Evolutionary conservation across 2,888 invertebrate species (phyloP).

Genomic region (Pristionchus exspectatus): DNA sequence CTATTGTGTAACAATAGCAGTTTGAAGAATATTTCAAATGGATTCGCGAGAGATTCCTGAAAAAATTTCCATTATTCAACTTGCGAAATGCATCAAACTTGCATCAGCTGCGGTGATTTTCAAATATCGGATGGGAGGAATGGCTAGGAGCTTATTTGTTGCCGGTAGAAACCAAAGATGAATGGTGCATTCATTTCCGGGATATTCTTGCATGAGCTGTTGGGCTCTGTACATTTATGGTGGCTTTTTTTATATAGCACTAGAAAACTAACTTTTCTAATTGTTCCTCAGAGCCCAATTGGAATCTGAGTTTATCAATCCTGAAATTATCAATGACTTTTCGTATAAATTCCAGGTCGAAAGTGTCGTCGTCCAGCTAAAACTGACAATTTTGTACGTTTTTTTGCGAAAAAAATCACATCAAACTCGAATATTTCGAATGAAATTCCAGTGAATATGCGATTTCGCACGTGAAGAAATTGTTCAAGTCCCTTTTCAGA

Average conservation of each 20-base stretch:
- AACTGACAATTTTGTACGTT: neutral
- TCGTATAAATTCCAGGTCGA: neutral
- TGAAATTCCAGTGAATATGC: neutral
- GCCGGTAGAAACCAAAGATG: neutral
- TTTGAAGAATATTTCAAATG: neutral
- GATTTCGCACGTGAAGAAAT: neutral
- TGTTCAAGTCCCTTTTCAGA: neutral
- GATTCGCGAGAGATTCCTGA: neutral
- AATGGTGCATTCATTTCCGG: neutral
- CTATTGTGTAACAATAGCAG: neutral
- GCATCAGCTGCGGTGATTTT: neutral
- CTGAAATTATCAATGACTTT: neutral
- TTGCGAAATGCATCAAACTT: neutral
- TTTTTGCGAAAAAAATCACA: neutral
- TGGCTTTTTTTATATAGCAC: neutral
- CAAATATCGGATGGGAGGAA: neutral
- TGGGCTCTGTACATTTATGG: neutral
- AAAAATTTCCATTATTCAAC: neutral
- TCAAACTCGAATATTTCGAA: neutral
- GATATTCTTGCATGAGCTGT: neutral
- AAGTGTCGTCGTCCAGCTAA: neutral
- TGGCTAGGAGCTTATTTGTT: neutral
- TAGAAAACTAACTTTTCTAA: neutral
- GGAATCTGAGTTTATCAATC: neutral
- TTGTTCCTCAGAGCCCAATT: neutral